Conservation (phyloP, 2,888 invertebrate species). For the Patella depressa region DNA sequence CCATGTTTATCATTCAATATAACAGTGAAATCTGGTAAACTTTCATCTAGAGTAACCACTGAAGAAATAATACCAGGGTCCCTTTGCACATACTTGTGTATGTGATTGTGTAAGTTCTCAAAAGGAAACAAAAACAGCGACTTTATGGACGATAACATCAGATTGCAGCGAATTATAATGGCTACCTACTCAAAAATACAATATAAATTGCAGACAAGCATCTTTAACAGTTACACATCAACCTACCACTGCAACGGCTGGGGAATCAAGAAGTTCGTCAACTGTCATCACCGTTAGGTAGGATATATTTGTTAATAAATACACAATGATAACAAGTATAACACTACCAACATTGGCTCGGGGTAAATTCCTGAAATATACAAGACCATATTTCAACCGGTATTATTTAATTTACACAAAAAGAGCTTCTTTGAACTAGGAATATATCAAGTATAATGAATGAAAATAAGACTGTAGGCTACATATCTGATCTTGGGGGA, state of each 20-base stretch:
- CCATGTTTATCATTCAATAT: too few relatives aligned
- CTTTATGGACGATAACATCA: not conserved
- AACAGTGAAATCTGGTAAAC: too few relatives aligned
- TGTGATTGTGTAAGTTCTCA: not conserved
- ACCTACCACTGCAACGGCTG: slow-evolving; percentile 85
- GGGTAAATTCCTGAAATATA: slow-evolving; percentile 81
- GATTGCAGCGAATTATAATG: too few relatives aligned
- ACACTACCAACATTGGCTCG: slow-evolving; percentile 85
- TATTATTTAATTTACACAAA: not conserved
- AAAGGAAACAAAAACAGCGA: not conserved
- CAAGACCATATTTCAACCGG: not conserved
- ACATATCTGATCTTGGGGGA: too few relatives aligned
- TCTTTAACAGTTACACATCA: not conserved
- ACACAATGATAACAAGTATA: slow-evolving; percentile 84
- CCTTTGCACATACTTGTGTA: not conserved
- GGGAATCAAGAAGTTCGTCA: slow-evolving; percentile 80
- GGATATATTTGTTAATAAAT: slow-evolving; percentile 88
- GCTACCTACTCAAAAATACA: too few relatives aligned
- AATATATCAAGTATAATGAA: too few relatives aligned
- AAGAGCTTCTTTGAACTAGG: not conserved
- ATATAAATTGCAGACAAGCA: not conserved
- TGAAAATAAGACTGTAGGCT: too few relatives aligned
- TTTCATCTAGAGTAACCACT: too few relatives aligned
- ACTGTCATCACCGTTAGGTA: slow-evolving; percentile 85
- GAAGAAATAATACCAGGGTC: not conserved